Base-by-base conservation (phyloP, 2,888 invertebrate species). In the Eilema griseolum region DNA sequence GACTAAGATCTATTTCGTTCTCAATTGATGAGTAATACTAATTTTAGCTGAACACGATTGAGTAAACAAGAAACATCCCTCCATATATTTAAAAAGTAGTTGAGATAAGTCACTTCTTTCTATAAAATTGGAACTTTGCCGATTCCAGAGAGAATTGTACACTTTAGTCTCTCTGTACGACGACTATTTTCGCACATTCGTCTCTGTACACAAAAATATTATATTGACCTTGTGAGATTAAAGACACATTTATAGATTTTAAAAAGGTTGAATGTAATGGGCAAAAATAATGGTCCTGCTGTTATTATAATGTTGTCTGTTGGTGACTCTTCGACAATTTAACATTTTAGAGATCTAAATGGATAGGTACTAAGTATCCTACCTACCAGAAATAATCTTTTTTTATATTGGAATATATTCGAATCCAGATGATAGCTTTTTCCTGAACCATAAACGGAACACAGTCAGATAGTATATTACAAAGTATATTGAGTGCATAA, bases 71-170 rank as follows among this genome's bases (percentile, higher is more conserved):
- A n/a, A n/a, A 12, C 46, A 7, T 52, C 52, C 52, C n/a, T n/a
- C 10, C 52, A n/a, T 2, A n/a, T 5, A 20, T 52, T 8, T 20
- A n/a, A 52, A 10, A n/a, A n/a, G 10, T n/a, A n/a, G 20, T 1
- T 12, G 8, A 56, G 20, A 23, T 3, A 56, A 24, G 14, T 23
- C 23, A 26, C 8, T 24, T 41, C 16, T 63, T 37, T 63, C 24
- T 11, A 64, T 41, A 41, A 2, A 41, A n/a, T 61, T 61, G 61
- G 61, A 61, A 31, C 31, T 28, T 26, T 61, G 61, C 61, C 61
- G 26, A 61, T 31, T 61, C 11, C 28, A 26, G 61, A 26, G 57
- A 59, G 11, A 57, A 23, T 24, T 24, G 12, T 26, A 24, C 26
- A 26, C 14, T 24, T 59, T 59, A 59, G 57, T 57, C n/a, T 5